Conservation (phyloP, 2,113 vertebrate genomes). For the Leucoraja erinaceus region DNA sequence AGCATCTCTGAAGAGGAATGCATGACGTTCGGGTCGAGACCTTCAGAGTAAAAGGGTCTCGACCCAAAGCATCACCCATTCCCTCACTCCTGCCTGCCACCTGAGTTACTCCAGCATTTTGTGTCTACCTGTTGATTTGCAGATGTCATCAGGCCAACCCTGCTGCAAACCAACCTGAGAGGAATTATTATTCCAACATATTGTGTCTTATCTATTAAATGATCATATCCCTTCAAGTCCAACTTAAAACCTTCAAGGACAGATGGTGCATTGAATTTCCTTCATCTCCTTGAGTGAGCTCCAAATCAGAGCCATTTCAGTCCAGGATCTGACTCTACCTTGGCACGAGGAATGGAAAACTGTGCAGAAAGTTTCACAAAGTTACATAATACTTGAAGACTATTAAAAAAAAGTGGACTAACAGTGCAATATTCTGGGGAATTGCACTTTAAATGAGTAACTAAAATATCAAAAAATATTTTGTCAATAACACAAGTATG, state of each 20-base stretch:
- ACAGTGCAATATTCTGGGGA: not conserved
- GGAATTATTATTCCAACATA: not conserved
- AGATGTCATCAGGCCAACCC: not conserved
- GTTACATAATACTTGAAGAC: not conserved
- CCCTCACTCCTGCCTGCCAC: too few relatives aligned
- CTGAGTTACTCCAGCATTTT: too few relatives aligned
- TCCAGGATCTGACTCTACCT: not conserved
- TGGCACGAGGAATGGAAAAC: not conserved
- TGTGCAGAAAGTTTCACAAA: not conserved
- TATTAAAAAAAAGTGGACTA: not conserved
- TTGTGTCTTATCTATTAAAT: not conserved
- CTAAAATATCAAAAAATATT: too few relatives aligned
- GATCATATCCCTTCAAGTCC: not conserved
- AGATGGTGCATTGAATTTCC: not conserved
- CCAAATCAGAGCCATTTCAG: not conserved
- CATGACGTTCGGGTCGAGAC: too few relatives aligned
- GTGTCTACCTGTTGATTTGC: not conserved
- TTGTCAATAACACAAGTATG: not conserved
- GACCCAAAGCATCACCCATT: too few relatives aligned
- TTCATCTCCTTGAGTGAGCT: not conserved
- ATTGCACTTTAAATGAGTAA: not conserved
- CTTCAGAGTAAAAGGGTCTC: too few relatives aligned
- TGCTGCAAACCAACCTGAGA: not conserved
- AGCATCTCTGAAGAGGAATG: too few relatives aligned
- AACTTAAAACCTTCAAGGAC: not conserved